Evolutionary conservation across 2,797 vertebrate genomes (phyloP).

Genomic region (Cyclura pinguis): DNA sequence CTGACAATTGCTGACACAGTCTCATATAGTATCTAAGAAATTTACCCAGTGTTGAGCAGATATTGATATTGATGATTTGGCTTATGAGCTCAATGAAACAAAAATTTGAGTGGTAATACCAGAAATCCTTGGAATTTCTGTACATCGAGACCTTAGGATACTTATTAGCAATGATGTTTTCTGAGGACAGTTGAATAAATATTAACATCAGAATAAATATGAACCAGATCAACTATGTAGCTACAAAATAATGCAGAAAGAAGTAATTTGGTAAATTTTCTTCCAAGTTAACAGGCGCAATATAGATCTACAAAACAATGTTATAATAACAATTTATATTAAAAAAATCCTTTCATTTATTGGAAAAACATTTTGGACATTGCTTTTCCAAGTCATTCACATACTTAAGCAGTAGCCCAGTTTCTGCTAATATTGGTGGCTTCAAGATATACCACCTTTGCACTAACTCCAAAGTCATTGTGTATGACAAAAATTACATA

Average conservation of each 20-base stretch:
- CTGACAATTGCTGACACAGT: too few relatives aligned
- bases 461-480: slow-evolving; percentile 39
- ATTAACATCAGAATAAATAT: not conserved
- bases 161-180: too few relatives aligned
- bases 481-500: slow-evolving; percentile 48
- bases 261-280: not conserved
- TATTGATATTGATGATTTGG: too few relatives aligned
- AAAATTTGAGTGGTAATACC: too few relatives aligned
- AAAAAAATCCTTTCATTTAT: not conserved
- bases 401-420: rapidly evolving
- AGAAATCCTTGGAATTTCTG: too few relatives aligned
- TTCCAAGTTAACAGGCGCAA: not conserved
- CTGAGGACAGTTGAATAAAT: too few relatives aligned
- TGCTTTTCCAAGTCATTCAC: not conserved
- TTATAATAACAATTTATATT: not conserved
- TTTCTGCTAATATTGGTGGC: not conserved
- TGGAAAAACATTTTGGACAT: not conserved
- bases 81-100: too few relatives aligned
- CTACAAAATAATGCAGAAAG: not conserved
- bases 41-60: too few relatives aligned
- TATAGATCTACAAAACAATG: not conserved
- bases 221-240: not conserved
- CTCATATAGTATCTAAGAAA: too few relatives aligned
- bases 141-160: too few relatives aligned
- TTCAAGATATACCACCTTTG: not conserved